phyloP scores from a whole-genome alignment of 1,140 invertebrate genomes.

The Lordiphosa clarofinis region DNA sequence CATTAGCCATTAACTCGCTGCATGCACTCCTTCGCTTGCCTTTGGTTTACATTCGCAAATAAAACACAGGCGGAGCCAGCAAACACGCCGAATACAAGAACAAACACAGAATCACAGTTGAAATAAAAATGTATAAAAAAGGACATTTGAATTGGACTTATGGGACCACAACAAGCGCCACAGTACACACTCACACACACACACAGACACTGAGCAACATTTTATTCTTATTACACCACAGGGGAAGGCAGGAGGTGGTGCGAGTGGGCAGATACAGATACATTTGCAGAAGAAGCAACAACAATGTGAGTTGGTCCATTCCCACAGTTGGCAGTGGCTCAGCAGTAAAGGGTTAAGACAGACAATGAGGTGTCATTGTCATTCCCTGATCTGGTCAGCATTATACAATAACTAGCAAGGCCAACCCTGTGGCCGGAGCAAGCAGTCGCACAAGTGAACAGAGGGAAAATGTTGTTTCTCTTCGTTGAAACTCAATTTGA shows the following conservation, averaged over 20 bases:
- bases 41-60: conserved; percentile 76
- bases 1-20: conserved; percentile 78
- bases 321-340: conserved; percentile 44
- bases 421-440: no score
- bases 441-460: no score
- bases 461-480: no score
- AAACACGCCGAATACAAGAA: conserved; percentile 23
- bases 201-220: conserved; percentile 50
- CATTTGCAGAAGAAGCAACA: conserved; percentile 27
- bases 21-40: conserved; percentile 56
- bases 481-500: not conserved
- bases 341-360: conserved; percentile 15
- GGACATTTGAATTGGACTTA: conserved; percentile 78
- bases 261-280: conserved; percentile 37
- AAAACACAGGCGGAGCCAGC: conserved; percentile 57
- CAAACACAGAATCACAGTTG: conserved; percentile 70
- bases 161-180: conserved; percentile 57
- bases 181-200: conserved; percentile 26
- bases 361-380: conserved; percentile 59
- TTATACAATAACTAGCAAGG: no score
- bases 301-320: conserved; percentile 34
- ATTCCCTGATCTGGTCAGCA: conserved; percentile 38
- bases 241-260: not conserved
- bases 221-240: conserved; percentile 68
- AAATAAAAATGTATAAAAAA: conserved; percentile 79